These are phyloP conservation scores for Littorina saxatilis DNA, from an alignment of 1,140 invertebrate species.

Conservation along the genomic window DNA sequence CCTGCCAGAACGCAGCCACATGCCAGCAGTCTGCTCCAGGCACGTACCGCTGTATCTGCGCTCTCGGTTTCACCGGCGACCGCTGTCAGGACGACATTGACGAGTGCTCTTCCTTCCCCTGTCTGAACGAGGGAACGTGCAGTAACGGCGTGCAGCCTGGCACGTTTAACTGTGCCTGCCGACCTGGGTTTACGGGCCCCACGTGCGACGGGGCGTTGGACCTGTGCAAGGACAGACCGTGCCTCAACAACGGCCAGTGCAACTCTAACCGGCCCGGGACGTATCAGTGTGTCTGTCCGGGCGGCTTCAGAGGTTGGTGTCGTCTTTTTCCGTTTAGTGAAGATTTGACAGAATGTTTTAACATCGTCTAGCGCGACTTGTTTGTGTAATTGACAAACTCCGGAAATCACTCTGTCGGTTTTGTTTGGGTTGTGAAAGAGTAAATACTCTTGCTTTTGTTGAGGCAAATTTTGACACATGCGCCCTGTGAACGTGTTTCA, in stretches of 20 bases:
- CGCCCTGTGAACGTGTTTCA: no score
- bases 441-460: no score
- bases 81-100: constrained; percentile 95
- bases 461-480: no score
- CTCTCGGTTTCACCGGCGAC: constrained; percentile 88
- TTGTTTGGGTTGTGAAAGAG: no score
- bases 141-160: constrained; percentile 88
- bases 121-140: constrained; percentile 89
- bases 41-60: constrained; percentile 89
- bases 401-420: no score
- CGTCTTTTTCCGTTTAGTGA: no score
- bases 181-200: constrained; percentile 36
- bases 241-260: constrained; percentile 41
- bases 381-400: no score
- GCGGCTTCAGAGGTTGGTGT: constrained; percentile 81
- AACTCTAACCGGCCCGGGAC: constrained; percentile 23
- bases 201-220: constrained; percentile 41
- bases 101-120: constrained; percentile 81
- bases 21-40: constrained; percentile 40
- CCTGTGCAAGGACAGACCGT: constrained; percentile 26
- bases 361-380: no score
- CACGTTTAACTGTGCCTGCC: constrained; percentile 96
- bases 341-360: no score
- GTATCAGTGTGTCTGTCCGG: constrained; percentile 53
- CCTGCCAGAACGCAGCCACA: constrained; percentile 40